Evolutionary conservation across 2,797 vertebrate genomes (phyloP), one percentile per base, ranked within the genome.

Genomic region (Peromyscus nudipes): DNA sequence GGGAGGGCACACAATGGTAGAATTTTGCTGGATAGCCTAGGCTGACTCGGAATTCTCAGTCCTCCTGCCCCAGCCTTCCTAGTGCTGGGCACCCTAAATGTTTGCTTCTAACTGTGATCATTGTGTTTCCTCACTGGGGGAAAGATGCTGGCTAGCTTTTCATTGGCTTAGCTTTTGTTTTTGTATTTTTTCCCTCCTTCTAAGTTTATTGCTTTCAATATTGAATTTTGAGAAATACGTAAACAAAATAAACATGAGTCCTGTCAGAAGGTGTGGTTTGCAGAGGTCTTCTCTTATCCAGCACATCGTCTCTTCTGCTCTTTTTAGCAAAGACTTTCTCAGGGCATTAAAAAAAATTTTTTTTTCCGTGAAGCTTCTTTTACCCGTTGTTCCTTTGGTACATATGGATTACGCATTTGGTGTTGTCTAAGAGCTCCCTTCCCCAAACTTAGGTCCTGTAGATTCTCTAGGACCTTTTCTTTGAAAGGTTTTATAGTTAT

Each of bases 381-480:
- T 86, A 82, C 37, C 64, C 3, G 4, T 46, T 73, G 75, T 71
- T 84, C 46, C 71, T 64, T 31, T 84, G 85, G 75, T 67, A 19
- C 6, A 16, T 16, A 75, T 60, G 65, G 25, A 55, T 67, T 52
- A 43, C 79, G 34, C 69, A n/a, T 96, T 95, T 76, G 55, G 19
- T 82, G 19, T 64, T 75, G 2, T 62, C 82, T 80, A 84, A 80
- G 64, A 89, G 81, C 23, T 19, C 71, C n/a, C 60, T 89, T 81
- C 37, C 60, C 71, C n/a, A 55, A 96, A 27, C 37, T 64, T 55
- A 81, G 55, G 64, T 65, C 29, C 55, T 87, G 13, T 3, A 81
- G 60, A 67, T 75, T 89, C 95, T 84, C 73, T 94, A 55, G 43
- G n/a, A 17, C 49, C 25, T 84, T 84, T 92, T 60, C 57, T 82